Evolutionary conservation across 2,113 vertebrate species (phyloP), one percentile per base, ranked within the genome.

Genomic region (Heteronetta atricapilla): DNA sequence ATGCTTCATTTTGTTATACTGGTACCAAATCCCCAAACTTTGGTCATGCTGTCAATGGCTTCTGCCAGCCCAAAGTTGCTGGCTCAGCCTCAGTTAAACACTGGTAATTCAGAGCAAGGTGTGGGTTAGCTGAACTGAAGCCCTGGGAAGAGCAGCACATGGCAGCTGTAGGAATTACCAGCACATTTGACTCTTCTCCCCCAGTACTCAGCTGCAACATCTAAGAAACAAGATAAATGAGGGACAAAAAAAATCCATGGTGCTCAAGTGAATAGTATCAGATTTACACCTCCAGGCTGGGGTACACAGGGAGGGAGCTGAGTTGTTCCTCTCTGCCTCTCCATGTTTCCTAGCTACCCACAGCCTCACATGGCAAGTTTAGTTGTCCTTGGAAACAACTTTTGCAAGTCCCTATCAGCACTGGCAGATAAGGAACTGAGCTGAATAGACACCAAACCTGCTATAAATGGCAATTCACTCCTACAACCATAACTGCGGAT

Each of bases 41-140:
- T 0, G 0, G 1, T 77, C 40, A 63, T 55, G 44, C 13, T 5
- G 5, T 40, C 0, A 0, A 28, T 13, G 22, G 59, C 26, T 38
- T 60, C 40, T 19, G 10, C 29, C 52, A 13, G 34, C 53, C 48
- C 55, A 25, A 66, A 85, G 55, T 4, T 11, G 19, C 23, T 0
- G 0, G 18, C 23, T 90, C 70, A 58, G 15, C 17, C 56, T 60
- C 28, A 6, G 69, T 63, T 6, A n/a, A 77, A 11, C 13, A 10
- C 2, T 3, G 2, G 14, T 11, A 83, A 69, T 19, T 42, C 0
- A 0, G n/a, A 50, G 19, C 1, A 1, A 73, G 58, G 62, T n/a
- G 42, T 28, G 23, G 23, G 33, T 62, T 56, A 69, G 91, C 53
- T 11, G 21, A 76, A 44, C n/a, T 1, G 1, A 64, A 85, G 31